Base-by-base conservation (phyloP, 2,888 invertebrate genomes). In the Nemapogon koenigi region DNA sequence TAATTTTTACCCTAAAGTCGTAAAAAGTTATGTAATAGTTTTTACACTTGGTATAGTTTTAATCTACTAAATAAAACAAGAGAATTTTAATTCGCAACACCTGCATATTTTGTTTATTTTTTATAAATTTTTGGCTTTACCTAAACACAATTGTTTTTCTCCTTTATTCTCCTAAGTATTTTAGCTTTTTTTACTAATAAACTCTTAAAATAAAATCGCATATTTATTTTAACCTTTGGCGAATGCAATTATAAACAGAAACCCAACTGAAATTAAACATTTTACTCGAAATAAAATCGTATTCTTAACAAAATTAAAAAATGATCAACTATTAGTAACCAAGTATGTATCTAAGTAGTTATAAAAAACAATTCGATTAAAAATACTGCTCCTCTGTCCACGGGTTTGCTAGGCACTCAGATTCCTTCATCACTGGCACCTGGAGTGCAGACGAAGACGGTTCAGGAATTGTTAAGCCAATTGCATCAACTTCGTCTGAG, bases 351-450 rank as follows among this genome's bases (percentile, higher is more conserved):
- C 6, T 22, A 22, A 7, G 22, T 22, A 22, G 4, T 35, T 43
- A 44, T 41, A 44, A 46, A 47, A n/a, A 45, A 47, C 41, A 42
- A 47, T 41, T 44, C 42, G 25, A 43, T 40, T 43, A 25, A 35
- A 43, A 38, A 40, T 39, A 39, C 39, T 39, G 41, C 35, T 41
- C 43, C 44, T 45, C 46, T 40, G 43, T 46, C 43, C 44, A 43
- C 41, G 46, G 41, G 44, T 40, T 44, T 41, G 43, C 39, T 31
- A 40, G 43, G 36, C 38, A 36, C 43, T 43, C 40, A 35, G 41
- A 43, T 38, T 45, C 44, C 38, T 46, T 44, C 38, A 46, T 46
- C 38, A 46, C 44, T 46, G 44, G 44, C 43, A 40, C 32, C 30
- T 38, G 39, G 41, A 45, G 43, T 35, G 41, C 46, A 44, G 46